phyloP scores from a whole-genome alignment of 2,797 vertebrate genomes.

The Eremophila alpestris region DNA sequence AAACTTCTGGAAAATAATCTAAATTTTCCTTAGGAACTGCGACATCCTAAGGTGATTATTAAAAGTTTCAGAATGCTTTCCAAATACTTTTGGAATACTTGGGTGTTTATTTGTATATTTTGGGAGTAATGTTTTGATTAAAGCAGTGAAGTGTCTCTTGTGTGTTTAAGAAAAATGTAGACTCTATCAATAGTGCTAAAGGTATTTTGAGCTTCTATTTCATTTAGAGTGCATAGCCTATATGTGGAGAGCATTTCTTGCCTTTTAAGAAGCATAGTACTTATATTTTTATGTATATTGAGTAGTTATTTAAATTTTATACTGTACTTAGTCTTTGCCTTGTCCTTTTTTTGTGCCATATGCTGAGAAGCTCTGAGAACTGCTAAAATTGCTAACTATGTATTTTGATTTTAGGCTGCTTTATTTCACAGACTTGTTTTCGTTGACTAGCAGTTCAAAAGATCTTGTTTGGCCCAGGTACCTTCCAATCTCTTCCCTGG shows the following conservation, averaged over 20 bases:
- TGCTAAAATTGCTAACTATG: not conserved
- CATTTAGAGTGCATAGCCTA: not conserved
- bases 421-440: not conserved
- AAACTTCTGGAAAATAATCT: not conserved
- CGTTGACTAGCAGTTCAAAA: not conserved
- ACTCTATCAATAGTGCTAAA: not conserved
- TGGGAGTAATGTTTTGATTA: not conserved
- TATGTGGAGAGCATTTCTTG: not conserved
- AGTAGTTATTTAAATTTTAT: not conserved
- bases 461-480: not conserved
- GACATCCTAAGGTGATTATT: not conserved
- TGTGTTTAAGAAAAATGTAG: not conserved
- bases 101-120: not conserved
- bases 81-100: not conserved
- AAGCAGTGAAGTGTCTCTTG: not conserved
- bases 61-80: not conserved
- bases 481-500: not conserved
- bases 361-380: not conserved
- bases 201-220: not conserved
- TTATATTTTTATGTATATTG: not conserved
- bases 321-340: not conserved
- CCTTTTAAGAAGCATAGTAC: not conserved
- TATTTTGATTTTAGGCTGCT: not conserved
- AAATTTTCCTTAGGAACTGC: not conserved
- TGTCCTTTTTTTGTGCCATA: not conserved